A percentile compares a stretch with the other conserved stretches of the same genome.
These are phyloP conservation scores for Eudyptes chrysolophus DNA, from an alignment of 2,113 vertebrate species.

Conservation along the genomic window DNA sequence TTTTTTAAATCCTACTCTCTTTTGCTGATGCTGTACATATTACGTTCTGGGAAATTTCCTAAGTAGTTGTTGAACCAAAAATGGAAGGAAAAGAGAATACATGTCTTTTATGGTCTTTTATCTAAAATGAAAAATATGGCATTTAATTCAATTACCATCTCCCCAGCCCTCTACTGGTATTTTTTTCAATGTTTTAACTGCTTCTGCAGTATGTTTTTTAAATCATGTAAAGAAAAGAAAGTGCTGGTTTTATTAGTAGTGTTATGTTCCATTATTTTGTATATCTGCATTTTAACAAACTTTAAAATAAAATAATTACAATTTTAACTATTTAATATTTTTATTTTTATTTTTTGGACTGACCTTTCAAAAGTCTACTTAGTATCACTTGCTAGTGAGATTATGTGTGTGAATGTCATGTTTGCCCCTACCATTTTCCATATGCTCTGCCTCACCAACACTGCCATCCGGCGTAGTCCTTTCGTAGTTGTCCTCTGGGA, in stretches of 20 bases:
- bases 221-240: background rate
- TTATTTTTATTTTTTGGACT: conserved; percentile 57
- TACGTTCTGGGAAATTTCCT: background rate
- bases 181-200: conserved; percentile 38
- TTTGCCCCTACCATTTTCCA: conserved; percentile 99
- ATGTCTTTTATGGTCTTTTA: background rate
- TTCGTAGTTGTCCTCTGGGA: conserved; percentile 99
- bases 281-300: conserved; percentile 44
- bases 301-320: conserved; percentile 44
- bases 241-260: conserved; percentile 22
- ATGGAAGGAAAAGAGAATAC: conserved; percentile 7
- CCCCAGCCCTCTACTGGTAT: background rate
- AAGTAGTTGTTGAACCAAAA: conserved; percentile 51
- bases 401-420: conserved; percentile 83
- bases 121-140: background rate
- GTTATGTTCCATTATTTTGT: conserved; percentile 63
- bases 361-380: conserved; percentile 70
- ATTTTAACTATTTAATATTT: conserved; percentile 46
- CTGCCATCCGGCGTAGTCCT: conserved; percentile 99
- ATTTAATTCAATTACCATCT: conserved; percentile 26
- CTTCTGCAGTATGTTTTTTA: conserved; percentile 43
- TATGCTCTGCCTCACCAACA: conserved; percentile 99
- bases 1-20: background rate
- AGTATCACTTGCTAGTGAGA: conserved; percentile 72
- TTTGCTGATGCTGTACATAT: background rate